Conservation (phyloP, 1,140 invertebrate genomes). For the Temnothorax nylanderi region DNA sequence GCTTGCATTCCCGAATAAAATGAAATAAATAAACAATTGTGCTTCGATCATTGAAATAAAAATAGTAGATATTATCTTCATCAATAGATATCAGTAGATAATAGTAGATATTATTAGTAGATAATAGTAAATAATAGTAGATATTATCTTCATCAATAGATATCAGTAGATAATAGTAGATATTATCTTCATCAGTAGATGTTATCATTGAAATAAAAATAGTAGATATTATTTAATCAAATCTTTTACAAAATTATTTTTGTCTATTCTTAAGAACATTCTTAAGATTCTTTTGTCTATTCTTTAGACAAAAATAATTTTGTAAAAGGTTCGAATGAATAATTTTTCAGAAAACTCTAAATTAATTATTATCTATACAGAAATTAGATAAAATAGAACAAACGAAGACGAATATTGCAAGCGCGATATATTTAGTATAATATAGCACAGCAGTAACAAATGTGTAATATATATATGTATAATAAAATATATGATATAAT, state of each 20-base stretch:
- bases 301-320: neutral
- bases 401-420: neutral
- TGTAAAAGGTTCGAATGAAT: neutral
- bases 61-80: neutral
- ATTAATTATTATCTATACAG: neutral
- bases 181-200: too few species aligned
- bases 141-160: too few species aligned
- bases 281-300: too few species aligned
- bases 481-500: constrained; percentile 3
- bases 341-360: neutral
- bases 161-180: too few species aligned
- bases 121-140: too few species aligned
- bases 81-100: too few species aligned
- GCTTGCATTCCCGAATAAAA: neutral
- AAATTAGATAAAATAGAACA: neutral
- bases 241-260: too few species aligned
- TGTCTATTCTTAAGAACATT: too few species aligned
- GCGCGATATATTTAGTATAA: neutral
- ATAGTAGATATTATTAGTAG: too few species aligned
- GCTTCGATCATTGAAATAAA: neutral
- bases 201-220: too few species aligned
- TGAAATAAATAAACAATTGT: neutral
- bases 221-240: too few species aligned
- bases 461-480: neutral
- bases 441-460: neutral